Conservation (phyloP, 2,888 invertebrate genomes). For the Scotopteryx bipunctaria region DNA sequence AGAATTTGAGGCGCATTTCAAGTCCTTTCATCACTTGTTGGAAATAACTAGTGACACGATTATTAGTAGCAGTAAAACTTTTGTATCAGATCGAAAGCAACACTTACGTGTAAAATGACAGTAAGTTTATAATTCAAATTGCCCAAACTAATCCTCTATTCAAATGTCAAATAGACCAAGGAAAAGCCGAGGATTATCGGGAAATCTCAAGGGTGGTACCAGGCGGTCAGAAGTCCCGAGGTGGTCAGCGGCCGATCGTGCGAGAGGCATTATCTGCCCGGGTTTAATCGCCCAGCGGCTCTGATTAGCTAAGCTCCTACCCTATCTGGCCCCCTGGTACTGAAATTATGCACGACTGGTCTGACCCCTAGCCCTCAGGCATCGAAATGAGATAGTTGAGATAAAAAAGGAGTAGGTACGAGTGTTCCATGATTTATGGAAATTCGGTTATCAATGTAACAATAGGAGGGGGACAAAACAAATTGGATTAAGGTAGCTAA, state of each 20-base stretch:
- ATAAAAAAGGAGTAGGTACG: conserved; percentile 49
- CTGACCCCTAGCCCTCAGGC: conserved; percentile 45
- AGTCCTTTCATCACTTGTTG: too few species aligned
- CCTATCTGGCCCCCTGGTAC: conserved; percentile 68
- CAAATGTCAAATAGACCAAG: conserved; percentile 52
- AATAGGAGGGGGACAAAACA: conserved; percentile 21
- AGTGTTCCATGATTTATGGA: conserved; percentile 50
- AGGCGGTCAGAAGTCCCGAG: conserved; percentile 62
- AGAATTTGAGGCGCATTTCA: too few species aligned
- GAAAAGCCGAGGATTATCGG: conserved; percentile 56
- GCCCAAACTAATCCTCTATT: conserved; percentile 36
- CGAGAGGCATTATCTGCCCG: conserved; percentile 76
- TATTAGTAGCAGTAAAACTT: too few species aligned
- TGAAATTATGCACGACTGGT: conserved; percentile 75
- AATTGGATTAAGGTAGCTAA: conserved; percentile 27
- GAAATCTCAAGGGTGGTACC: conserved; percentile 60
- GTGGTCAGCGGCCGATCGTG: conserved; percentile 79
- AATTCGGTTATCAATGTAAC: conserved; percentile 41
- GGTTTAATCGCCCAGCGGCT: conserved; percentile 74
- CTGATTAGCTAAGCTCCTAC: conserved; percentile 77
- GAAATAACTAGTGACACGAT: too few species aligned
- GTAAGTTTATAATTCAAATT: conserved; percentile 26
- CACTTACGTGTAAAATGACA: conserved; percentile 12
- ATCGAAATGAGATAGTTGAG: conserved; percentile 42
- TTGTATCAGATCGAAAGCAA: too few species aligned